phyloP scores from a whole-genome alignment of 1,140 invertebrate species.

The Pollicipes pollicipes region DNA sequence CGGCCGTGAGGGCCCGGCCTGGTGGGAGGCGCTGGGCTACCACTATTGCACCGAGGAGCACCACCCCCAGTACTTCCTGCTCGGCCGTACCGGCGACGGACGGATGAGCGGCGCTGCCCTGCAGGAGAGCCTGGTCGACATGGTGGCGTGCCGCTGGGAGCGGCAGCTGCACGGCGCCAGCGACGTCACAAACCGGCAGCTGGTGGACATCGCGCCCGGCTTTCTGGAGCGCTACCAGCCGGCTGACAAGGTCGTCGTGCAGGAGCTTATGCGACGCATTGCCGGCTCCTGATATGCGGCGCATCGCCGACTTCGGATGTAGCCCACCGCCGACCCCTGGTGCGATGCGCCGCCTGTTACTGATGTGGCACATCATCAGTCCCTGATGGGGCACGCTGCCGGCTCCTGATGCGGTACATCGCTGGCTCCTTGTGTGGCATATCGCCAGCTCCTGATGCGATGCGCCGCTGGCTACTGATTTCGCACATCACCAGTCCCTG shows the following conservation, averaged over 20 bases:
- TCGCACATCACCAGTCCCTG: too few species aligned
- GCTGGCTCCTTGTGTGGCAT: too few species aligned
- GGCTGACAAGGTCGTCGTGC: background rate
- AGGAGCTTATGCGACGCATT: background rate
- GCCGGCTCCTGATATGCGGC: too few species aligned
- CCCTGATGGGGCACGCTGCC: too few species aligned
- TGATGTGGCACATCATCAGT: too few species aligned
- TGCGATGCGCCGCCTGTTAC: too few species aligned
- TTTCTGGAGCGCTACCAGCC: background rate
- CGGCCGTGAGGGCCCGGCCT: background rate
- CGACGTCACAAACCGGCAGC: background rate
- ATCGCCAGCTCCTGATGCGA: too few species aligned
- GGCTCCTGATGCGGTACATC: too few species aligned
- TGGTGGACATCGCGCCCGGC: background rate
- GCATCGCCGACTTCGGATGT: too few species aligned
- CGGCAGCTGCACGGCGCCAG: background rate
- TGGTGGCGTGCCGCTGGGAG: slow-evolving; percentile 8
- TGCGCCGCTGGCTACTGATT: too few species aligned
- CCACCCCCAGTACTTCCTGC: slow-evolving; percentile 3
- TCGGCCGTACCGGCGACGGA: background rate
- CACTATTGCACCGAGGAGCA: background rate
- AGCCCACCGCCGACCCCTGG: too few species aligned
- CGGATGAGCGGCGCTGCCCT: background rate
- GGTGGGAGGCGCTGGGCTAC: background rate
- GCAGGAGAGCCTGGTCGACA: slow-evolving; percentile 7